These are phyloP conservation scores for Nephrocerus scutellatus DNA, from an alignment of 2,888 invertebrate genomes.

Conservation along the genomic window DNA sequence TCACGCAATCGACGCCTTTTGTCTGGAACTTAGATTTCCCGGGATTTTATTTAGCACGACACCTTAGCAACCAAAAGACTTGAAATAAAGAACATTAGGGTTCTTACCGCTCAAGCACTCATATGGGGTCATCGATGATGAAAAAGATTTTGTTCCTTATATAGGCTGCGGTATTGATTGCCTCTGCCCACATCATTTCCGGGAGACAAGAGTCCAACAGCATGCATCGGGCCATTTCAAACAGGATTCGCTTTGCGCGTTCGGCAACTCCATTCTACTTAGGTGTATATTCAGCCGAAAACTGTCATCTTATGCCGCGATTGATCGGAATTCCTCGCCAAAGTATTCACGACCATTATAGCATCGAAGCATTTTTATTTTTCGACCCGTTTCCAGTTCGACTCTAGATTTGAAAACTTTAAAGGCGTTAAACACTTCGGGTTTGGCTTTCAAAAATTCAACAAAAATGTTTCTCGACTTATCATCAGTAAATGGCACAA, in stretches of 20 bases:
- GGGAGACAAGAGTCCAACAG: conserved; percentile 21
- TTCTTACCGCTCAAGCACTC: conserved; percentile 18
- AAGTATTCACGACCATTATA: conserved; percentile 19
- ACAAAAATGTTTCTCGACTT: conserved; percentile 12
- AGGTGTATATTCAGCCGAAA: conserved; percentile 15
- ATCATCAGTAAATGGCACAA: conserved; percentile 23
- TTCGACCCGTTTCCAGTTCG: conserved; percentile 15
- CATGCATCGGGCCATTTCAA: conserved; percentile 30
- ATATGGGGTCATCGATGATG: conserved; percentile 24
- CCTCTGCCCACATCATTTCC: conserved; percentile 24
- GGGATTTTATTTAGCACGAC: conserved; percentile 13
- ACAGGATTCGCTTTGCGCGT: conserved; percentile 17
- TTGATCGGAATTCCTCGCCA: conserved; percentile 5
- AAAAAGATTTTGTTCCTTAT: conserved; percentile 12
- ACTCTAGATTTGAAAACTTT: conserved; percentile 16
- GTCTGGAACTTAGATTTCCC: no score
- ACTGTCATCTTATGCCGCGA: conserved; percentile 10
- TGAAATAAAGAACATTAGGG: conserved; percentile 9
- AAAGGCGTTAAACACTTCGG: conserved; percentile 18
- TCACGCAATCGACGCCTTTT: no score
- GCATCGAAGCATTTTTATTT: conserved; percentile 14
- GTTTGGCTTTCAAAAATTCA: conserved; percentile 19
- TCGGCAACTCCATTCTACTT: conserved; percentile 22
- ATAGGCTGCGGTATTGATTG: conserved; percentile 16
- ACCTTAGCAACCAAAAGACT: conserved; percentile 14